Conservation (phyloP, 2,113 vertebrate genomes). For the Gopherus flavomarginatus region DNA sequence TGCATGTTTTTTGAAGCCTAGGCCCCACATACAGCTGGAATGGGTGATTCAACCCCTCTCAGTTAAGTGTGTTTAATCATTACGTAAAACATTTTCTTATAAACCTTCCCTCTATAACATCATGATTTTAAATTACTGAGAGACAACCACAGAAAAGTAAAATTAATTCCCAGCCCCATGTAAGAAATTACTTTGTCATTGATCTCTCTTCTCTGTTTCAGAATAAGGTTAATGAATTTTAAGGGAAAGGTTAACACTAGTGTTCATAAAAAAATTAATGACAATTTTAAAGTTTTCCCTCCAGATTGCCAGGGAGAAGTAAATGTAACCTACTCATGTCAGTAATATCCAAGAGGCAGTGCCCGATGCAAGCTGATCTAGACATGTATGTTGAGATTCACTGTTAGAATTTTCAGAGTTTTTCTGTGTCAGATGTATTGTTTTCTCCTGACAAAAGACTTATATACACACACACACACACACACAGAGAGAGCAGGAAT, state of each 20-base stretch:
- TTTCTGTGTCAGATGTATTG: background rate
- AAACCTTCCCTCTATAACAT: background rate
- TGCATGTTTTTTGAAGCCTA: no score
- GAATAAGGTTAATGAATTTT: background rate
- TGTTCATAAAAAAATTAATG: background rate
- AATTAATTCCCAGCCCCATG: background rate
- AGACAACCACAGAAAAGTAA: background rate
- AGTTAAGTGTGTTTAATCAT: no score
- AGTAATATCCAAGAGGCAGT: background rate
- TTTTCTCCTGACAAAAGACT: background rate
- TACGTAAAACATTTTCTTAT: no score
- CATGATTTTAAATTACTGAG: background rate
- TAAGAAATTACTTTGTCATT: background rate
- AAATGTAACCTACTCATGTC: background rate
- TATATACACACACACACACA: no score
- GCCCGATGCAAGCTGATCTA: background rate
- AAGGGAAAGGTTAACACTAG: background rate
- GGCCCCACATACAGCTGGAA: no score
- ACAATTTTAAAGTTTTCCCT: background rate
- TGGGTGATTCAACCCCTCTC: no score
- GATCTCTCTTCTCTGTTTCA: background rate
- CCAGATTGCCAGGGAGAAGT: background rate
- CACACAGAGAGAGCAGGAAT: no score
- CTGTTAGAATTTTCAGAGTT: constrained; percentile 2
- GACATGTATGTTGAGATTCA: background rate